A percentile compares a stretch with the other conserved stretches of the same genome.
phyloP scores from a whole-genome alignment of 2,888 invertebrate species.

The Drosophila paramelanica region DNA sequence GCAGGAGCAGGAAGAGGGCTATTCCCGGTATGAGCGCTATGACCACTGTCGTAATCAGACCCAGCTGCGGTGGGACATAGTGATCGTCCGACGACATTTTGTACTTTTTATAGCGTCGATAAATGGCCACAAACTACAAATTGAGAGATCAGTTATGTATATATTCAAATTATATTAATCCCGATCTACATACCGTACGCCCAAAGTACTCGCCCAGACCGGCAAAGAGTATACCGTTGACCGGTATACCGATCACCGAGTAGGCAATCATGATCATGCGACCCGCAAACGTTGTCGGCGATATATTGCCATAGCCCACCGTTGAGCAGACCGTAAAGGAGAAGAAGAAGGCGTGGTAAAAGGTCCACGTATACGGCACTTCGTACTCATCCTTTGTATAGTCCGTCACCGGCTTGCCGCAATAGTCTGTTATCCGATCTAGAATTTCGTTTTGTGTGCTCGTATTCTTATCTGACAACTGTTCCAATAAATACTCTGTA shows the following conservation, averaged over 20 bases:
- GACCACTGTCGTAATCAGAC: slow-evolving; percentile 91
- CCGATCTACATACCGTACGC: slow-evolving; percentile 87
- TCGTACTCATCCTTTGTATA: slow-evolving; percentile 88
- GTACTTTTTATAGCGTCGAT: slow-evolving; percentile 91
- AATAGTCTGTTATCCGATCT: slow-evolving; percentile 88
- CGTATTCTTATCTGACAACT: slow-evolving; percentile 78
- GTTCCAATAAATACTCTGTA: slow-evolving; percentile 81
- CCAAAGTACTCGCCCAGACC: slow-evolving; percentile 94
- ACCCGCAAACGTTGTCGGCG: slow-evolving; percentile 92
- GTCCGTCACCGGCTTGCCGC: slow-evolving; percentile 90
- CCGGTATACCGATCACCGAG: slow-evolving; percentile 90
- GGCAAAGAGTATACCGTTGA: slow-evolving; percentile 88
- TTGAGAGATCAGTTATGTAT: background rate
- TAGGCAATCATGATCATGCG: slow-evolving; percentile 95
- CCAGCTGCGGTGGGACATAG: slow-evolving; percentile 89
- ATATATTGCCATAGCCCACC: slow-evolving; percentile 95
- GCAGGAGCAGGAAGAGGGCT: slow-evolving; percentile 93
- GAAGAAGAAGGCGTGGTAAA: slow-evolving; percentile 96
- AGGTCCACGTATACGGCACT: slow-evolving; percentile 91
- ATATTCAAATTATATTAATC: background rate
- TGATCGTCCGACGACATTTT: slow-evolving; percentile 87
- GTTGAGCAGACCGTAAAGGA: slow-evolving; percentile 96
- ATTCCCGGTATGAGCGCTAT: slow-evolving; percentile 95
- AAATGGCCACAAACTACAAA: slow-evolving; percentile 90
- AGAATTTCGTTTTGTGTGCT: slow-evolving; percentile 80